A percentile compares a stretch with the other conserved stretches of the same genome.
phyloP scores from a whole-genome alignment of 2,113 vertebrate species.

The Thamnophis sirtalis region DNA sequence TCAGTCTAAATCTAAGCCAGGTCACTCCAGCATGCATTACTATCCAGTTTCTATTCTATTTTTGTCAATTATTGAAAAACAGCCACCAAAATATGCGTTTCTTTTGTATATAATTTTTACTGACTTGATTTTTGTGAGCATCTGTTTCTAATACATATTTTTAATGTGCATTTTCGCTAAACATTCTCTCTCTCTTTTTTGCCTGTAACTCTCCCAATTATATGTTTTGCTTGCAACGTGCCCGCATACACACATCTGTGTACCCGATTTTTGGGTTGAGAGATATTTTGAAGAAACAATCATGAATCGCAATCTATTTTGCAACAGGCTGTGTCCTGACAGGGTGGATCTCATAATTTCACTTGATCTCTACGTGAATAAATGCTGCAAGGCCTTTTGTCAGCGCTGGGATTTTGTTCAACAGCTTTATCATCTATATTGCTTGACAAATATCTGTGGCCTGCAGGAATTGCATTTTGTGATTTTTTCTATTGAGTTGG shows the following conservation, averaged over 20 bases:
- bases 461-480: not conserved
- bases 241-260: not conserved
- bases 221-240: not conserved
- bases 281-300: not conserved
- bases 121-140: not conserved
- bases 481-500: not conserved
- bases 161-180: not conserved
- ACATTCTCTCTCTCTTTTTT: not conserved
- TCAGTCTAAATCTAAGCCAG: not conserved
- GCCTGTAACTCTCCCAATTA: not conserved
- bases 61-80: not conserved
- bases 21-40: not conserved
- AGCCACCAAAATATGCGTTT: not conserved
- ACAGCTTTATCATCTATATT: not conserved
- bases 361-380: not conserved
- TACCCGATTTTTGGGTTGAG: not conserved
- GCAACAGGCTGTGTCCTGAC: not conserved
- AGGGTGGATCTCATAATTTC: not conserved
- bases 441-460: not conserved
- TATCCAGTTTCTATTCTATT: not conserved
- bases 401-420: not conserved
- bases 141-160: not conserved
- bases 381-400: not conserved
- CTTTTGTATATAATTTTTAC: not conserved
- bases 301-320: not conserved